Base-by-base conservation (phyloP, 2,797 vertebrate species). In the Phoxinus dragarum region DNA sequence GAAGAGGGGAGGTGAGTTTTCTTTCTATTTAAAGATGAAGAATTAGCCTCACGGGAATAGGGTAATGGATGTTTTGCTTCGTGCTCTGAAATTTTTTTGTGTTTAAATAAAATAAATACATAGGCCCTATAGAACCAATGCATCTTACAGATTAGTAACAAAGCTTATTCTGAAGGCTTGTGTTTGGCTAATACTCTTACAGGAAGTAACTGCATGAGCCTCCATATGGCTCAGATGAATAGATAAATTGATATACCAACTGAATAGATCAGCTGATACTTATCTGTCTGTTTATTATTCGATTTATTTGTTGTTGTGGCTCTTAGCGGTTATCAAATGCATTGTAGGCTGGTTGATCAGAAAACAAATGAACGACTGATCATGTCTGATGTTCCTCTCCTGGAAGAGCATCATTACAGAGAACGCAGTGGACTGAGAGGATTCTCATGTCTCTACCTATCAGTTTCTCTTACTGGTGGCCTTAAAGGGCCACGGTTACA, bases 1-100 rank as follows among this genome's bases (percentile, higher is more conserved):
- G 94, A 93, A 42, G 94, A 96, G 82, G 93, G 93, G 88, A 94
- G 95, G 94, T 95, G 91, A 95, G 94, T 92, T 78, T 59, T 79
- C 23, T 69, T 27, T 44, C 8, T 38, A 12, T 79, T 36, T 27
- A 61, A 5, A 49, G 47, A 34, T 19, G 21, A 71, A 42, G 67
- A 23, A 21, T 68, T n/a, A 56, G 36, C 16, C 38, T 56, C 21
- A 6, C n/a, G 7, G 16, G 68, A 31, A 49, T 7, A 54, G 80
- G 49, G n/a, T 56, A 71, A 5, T 6, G 34, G 19, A 47, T 84
- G 49, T 27, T 54, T 68, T 68, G 59, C 17, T 27, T 76, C 9
- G 1, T 64, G 56, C 8, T 0, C 17, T 27, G 11, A 83, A 36
- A 52, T 83, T n/a, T n/a, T n/a, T n/a, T 3, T 72, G 66, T 36